A percentile compares a stretch with the other conserved stretches of the same genome.
These are phyloP conservation scores for Sebastes matsubarae DNA, from an alignment of 2,797 vertebrate species.

Conservation along the genomic window DNA sequence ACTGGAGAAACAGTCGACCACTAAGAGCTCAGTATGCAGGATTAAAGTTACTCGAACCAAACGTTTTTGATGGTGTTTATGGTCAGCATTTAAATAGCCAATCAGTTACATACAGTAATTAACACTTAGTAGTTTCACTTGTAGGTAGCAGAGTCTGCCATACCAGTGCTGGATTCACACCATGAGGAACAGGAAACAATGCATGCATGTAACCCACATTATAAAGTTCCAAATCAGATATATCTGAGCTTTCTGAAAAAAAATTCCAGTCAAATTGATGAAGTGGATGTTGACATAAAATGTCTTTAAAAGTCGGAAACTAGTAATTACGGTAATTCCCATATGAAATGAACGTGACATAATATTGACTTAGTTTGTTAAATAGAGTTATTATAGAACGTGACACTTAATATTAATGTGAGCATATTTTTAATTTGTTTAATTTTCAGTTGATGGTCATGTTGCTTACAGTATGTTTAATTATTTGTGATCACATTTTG, in stretches of 20 bases:
- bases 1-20: neutral
- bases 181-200: too few relatives aligned
- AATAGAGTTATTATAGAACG: neutral
- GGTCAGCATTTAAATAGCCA: neutral
- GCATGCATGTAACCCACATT: too few relatives aligned
- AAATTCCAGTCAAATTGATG: too few relatives aligned
- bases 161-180: neutral
- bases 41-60: neutral
- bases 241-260: too few relatives aligned
- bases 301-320: rapidly evolving
- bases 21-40: neutral
- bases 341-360: neutral
- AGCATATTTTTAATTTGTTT: too few relatives aligned
- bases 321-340: too few relatives aligned
- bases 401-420: too few relatives aligned
- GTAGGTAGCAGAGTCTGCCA: neutral
- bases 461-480: too few relatives aligned
- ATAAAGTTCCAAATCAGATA: too few relatives aligned
- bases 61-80: neutral
- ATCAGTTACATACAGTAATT: neutral
- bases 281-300: too few relatives aligned
- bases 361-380: neutral
- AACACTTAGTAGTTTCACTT: neutral
- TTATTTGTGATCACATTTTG: too few relatives aligned
- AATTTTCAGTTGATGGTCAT: too few relatives aligned